phyloP scores from a whole-genome alignment of 2,888 invertebrate genomes.

The Tubulanus polymorphus region DNA sequence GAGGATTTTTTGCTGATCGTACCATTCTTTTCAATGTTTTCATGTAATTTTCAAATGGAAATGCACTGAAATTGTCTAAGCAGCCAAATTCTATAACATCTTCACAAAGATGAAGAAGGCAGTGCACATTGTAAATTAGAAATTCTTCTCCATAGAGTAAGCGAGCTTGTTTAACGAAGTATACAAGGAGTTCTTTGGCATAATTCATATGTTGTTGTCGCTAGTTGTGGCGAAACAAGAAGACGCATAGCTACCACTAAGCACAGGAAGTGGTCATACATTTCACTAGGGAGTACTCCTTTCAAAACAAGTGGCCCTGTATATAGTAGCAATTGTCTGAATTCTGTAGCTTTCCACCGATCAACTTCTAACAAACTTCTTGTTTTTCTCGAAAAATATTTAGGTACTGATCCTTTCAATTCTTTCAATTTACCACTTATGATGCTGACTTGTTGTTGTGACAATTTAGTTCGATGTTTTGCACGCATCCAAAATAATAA shows the following conservation, averaged over 20 bases:
- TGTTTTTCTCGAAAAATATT: constrained; percentile 33
- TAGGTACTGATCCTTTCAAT: constrained; percentile 14
- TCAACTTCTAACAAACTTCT: constrained; percentile 28
- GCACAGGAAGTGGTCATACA: constrained; percentile 18
- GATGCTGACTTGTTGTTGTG: constrained; percentile 3
- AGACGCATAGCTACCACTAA: constrained; percentile 16
- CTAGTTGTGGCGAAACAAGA: constrained; percentile 4
- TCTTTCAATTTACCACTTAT: constrained; percentile 12
- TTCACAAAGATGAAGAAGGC: constrained; percentile 14
- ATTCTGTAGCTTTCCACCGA: constrained; percentile 40
- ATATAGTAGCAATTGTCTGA: constrained; percentile 30
- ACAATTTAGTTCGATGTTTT: constrained; percentile 13
- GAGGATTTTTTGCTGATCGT: constrained; percentile 10
- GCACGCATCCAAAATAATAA: constrained; percentile 28
- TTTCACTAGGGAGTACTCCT: constrained; percentile 5
- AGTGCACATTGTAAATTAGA: constrained; percentile 23
- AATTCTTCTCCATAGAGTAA: constrained; percentile 15
- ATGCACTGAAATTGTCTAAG: constrained; percentile 15
- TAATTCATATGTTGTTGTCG: constrained; percentile 12
- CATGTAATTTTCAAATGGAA: constrained; percentile 20
- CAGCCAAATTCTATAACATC: constrained; percentile 16
- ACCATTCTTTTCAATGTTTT: constrained; percentile 14
- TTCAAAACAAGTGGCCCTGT: constrained; percentile 24
- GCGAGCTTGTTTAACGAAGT: constrained; percentile 12
- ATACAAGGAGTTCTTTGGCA: constrained; percentile 14